Conservation (phyloP, 2,888 invertebrate species). For the Lycia hirtaria region DNA sequence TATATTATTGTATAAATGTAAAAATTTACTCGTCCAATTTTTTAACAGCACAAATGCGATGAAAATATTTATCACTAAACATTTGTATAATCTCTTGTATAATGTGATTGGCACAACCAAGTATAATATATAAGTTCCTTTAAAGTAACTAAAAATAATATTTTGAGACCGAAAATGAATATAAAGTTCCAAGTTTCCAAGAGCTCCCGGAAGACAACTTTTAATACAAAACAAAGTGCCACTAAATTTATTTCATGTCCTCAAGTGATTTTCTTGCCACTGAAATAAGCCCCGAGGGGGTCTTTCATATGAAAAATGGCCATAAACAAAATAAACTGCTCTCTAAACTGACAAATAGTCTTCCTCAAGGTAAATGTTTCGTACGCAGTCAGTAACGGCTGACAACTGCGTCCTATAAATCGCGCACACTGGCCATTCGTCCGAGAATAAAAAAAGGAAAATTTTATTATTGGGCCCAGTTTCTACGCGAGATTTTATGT, state of each 20-base stretch:
- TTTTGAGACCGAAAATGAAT: background rate
- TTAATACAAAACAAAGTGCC: conserved; percentile 30
- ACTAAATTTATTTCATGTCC: conserved; percentile 35
- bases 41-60: too few species aligned
- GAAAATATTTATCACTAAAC: too few species aligned
- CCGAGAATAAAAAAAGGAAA: conserved; percentile 59
- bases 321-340: conserved; percentile 41
- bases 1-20: too few species aligned
- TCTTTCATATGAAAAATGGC: conserved; percentile 38
- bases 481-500: conserved; percentile 65
- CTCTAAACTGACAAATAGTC: conserved; percentile 42
- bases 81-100: too few species aligned
- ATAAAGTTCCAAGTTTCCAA: background rate
- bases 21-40: too few species aligned
- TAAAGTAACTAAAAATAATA: too few species aligned
- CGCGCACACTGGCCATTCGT: conserved; percentile 50
- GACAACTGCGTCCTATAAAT: conserved; percentile 52
- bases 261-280: conserved; percentile 38
- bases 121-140: too few species aligned
- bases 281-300: conserved; percentile 37
- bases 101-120: too few species aligned
- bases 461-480: conserved; percentile 64
- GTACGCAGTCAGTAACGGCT: conserved; percentile 47
- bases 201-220: conserved; percentile 18
- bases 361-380: conserved; percentile 48